A percentile compares a stretch with the other conserved stretches of the same genome.
Evolutionary conservation across 2,888 invertebrate species (phyloP).

Genomic region (Drosophila pseudotakahashii): DNA sequence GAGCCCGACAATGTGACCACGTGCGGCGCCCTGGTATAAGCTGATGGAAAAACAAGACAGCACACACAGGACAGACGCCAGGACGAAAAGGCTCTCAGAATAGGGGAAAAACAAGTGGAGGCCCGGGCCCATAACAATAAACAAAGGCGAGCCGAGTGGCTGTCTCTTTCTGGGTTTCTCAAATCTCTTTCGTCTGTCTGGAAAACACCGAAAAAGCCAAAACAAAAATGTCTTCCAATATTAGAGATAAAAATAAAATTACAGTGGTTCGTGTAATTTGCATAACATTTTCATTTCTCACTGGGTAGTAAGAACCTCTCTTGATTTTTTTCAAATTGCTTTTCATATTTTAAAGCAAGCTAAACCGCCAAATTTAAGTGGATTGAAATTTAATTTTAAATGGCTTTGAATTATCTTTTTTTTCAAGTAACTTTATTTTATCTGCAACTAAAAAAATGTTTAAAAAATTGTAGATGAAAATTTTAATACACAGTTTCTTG

Average conservation of each 20-base stretch:
- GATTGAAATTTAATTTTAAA: not conserved
- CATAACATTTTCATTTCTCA: conserved; percentile 28
- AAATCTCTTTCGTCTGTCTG: conserved; percentile 40
- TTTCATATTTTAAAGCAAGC: conserved; percentile 8
- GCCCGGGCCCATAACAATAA: conserved; percentile 48
- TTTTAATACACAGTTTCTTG: not conserved
- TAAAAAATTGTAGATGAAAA: not conserved
- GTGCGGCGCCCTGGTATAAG: conserved; percentile 44
- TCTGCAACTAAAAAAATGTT: not conserved
- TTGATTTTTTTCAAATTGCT: not conserved
- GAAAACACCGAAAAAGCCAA: conserved; percentile 5
- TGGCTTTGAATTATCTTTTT: not conserved
- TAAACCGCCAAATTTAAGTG: not conserved
- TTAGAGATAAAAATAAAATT: conserved; percentile 40
- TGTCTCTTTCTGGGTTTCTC: conserved; percentile 35
- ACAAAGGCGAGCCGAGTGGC: conserved; percentile 41
- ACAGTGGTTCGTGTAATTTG: conserved; percentile 28
- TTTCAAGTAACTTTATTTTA: not conserved
- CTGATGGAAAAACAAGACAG: conserved; percentile 22
- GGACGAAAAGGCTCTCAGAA: conserved; percentile 42
- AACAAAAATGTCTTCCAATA: not conserved
- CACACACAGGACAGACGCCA: not conserved
- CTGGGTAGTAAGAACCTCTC: no score
- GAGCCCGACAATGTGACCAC: conserved; percentile 56
- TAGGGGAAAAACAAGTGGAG: not conserved